Conservation (phyloP, 1,140 invertebrate species). For the Zaprionus inermis region DNA sequence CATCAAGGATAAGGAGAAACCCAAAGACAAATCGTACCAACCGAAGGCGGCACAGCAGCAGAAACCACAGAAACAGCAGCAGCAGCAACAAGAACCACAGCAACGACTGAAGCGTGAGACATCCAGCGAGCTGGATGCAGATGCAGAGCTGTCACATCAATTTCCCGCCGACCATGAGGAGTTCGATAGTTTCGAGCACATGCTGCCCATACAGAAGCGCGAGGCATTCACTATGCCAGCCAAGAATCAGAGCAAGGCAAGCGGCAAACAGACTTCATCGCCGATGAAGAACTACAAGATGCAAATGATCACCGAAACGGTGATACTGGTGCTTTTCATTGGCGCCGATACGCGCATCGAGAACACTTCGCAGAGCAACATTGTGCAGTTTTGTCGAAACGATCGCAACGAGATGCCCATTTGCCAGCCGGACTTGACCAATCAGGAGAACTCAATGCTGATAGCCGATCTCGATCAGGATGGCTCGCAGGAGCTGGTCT, state of each 20-base stretch:
- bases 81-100: constrained; percentile 10
- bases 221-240: constrained; percentile 48
- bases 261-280: constrained; percentile 13
- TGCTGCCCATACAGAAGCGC: constrained; percentile 61
- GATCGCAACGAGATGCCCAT: constrained; percentile 84
- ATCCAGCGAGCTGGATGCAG: not conserved
- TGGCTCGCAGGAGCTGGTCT: constrained; percentile 89
- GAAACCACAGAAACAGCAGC: constrained; percentile 23
- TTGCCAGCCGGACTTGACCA: constrained; percentile 90
- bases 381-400: constrained; percentile 88
- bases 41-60: constrained; percentile 40
- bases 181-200: constrained; percentile 68
- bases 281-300: constrained; percentile 71
- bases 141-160: constrained; percentile 20
- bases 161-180: constrained; percentile 45
- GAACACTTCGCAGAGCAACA: constrained; percentile 90
- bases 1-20: constrained; percentile 64
- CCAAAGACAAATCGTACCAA: constrained; percentile 25
- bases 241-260: constrained; percentile 60
- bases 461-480: constrained; percentile 90
- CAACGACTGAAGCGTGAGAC: constrained; percentile 41
- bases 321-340: constrained; percentile 91
- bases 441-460: constrained; percentile 88
- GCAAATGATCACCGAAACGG: constrained; percentile 87
- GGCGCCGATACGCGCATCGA: constrained; percentile 89